These are phyloP conservation scores for Sweltsa coloradensis DNA, from an alignment of 1,140 invertebrate genomes.

Conservation along the genomic window DNA sequence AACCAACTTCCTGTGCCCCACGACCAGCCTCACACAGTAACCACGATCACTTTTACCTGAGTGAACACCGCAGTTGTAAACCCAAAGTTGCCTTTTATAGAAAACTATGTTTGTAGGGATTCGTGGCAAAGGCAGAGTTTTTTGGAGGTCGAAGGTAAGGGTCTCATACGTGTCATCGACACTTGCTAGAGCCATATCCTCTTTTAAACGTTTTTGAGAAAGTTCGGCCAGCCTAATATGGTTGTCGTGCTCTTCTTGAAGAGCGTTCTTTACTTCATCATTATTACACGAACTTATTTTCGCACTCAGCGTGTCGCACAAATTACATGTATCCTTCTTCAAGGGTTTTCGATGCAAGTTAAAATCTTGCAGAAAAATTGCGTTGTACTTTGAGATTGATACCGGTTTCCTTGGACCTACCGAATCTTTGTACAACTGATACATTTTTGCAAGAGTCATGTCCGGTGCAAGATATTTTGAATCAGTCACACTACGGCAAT, in stretches of 20 bases:
- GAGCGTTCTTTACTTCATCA: neutral
- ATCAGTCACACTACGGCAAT: no score
- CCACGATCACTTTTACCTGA: slow-evolving; percentile 16
- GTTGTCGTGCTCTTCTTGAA: neutral
- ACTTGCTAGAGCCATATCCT: neutral
- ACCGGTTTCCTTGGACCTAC: no score
- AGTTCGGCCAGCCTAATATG: neutral
- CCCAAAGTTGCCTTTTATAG: slow-evolving; percentile 25
- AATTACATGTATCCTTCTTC: slow-evolving; percentile 2
- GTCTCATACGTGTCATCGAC: neutral
- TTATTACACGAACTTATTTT: neutral
- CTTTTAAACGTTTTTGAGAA: neutral
- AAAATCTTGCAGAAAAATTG: neutral
- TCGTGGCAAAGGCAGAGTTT: slow-evolving; percentile 23
- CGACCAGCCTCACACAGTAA: slow-evolving; percentile 21
- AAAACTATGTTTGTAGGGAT: slow-evolving; percentile 23
- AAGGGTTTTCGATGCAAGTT: neutral
- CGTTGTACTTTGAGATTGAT: no score
- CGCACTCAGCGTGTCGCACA: neutral
- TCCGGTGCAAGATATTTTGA: no score
- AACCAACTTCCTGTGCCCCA: slow-evolving; percentile 26
- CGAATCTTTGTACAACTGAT: no score
- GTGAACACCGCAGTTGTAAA: slow-evolving; percentile 22
- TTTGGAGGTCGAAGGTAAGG: slow-evolving; percentile 24
- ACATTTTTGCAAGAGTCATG: no score